These are phyloP conservation scores for Enhydra lutris DNA, from an alignment of 2,113 vertebrate genomes.

Conservation along the genomic window DNA sequence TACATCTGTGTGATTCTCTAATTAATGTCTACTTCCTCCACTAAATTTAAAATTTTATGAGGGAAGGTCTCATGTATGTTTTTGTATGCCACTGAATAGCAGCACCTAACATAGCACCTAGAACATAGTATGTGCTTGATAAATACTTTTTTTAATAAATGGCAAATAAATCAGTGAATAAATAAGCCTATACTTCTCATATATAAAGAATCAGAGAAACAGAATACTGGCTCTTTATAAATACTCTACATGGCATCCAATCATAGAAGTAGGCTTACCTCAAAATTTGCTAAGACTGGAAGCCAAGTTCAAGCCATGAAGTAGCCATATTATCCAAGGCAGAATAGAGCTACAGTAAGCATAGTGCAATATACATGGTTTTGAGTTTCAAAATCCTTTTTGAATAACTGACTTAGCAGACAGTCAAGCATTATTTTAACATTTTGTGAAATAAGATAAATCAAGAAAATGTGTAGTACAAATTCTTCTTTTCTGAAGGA, in stretches of 20 bases:
- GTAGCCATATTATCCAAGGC: neutral
- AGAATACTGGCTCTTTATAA: neutral
- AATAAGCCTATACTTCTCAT: neutral
- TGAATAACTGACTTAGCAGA: neutral
- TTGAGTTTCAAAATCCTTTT: slow-evolving; percentile 1
- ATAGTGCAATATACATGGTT: neutral
- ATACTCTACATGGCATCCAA: neutral
- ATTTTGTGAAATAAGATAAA: neutral
- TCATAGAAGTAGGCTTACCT: neutral
- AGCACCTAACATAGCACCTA: neutral
- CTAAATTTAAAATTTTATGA: neutral
- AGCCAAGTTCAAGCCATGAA: neutral
- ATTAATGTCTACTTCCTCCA: neutral
- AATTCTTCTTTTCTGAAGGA: neutral
- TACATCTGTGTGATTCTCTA: neutral
- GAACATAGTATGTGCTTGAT: neutral
- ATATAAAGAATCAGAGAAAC: neutral
- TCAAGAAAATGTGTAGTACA: neutral
- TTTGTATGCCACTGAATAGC: neutral
- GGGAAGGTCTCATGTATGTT: neutral
- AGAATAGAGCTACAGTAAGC: neutral
- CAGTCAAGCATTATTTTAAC: neutral
- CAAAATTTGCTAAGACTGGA: neutral
- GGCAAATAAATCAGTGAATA: neutral
- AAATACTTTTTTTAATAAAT: neutral